Evolutionary conservation across 2,888 invertebrate genomes (phyloP), one percentile per base, ranked within the genome.

Genomic region (Aphidoletes aphidimyza): DNA sequence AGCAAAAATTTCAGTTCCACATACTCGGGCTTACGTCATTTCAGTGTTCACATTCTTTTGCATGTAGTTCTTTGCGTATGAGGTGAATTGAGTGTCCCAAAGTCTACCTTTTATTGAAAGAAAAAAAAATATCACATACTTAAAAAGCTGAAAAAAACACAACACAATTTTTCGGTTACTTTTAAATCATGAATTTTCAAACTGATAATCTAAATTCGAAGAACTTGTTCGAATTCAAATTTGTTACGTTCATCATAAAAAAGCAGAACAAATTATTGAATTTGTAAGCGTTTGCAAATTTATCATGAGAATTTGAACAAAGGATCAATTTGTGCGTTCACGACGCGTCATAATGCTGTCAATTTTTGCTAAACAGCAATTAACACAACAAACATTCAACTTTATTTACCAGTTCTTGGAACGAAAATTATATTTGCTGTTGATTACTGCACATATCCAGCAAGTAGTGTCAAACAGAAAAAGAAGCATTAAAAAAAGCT

Each of bases 41-140:
- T 14, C 47, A 6, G 0, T 69, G 69, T 34, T 9, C 8, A 69
- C 30, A 69, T 69, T 69, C 69, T n/a, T n/a, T n/a, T n/a, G n/a
- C n/a, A n/a, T n/a, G n/a, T n/a, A 69, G 30, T 30, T 2, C 34
- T 22, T 54, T 26, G 3, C 22, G n/a, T 69, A 30, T 69, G 30
- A 19, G 69, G 69, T 14, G 69, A 69, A 30, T n/a, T 69, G 30
- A 69, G 69, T 69, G 69, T 69, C 69, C 26, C 26, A 26, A 54
- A 54, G 5, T 54, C 54, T 26, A 54, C 19, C 47, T 47, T 47
- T 11, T 54, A 8, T 47, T 14, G 47, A 2, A 8, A 47, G 2
- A 11, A 54, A 11, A 14, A 42, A 14, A 42, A 6, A 42, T 42
- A 42, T 42, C 42, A 42, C 42, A 42, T 6, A 6, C 42, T 6